A percentile compares a stretch with the other conserved stretches of the same genome.
These are phyloP conservation scores for Drosophila kambysellisi DNA, from an alignment of 2,888 invertebrate genomes.

Conservation along the genomic window DNA sequence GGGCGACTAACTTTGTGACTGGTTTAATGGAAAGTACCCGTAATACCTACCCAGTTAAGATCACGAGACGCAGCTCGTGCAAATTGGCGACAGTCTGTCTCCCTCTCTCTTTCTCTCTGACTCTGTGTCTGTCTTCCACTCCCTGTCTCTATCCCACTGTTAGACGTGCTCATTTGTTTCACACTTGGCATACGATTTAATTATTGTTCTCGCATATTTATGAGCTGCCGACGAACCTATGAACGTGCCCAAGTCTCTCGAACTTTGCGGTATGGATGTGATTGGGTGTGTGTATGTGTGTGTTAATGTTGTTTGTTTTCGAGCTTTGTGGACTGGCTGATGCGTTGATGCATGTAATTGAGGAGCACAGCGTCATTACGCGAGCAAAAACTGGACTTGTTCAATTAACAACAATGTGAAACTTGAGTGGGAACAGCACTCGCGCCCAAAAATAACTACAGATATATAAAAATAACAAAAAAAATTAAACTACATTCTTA, in stretches of 20 bases:
- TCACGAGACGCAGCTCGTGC: conserved; percentile 76
- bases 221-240: conserved; percentile 45
- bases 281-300: not conserved
- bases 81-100: conserved; percentile 46
- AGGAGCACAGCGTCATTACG: conserved; percentile 37
- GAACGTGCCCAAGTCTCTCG: conserved; percentile 42
- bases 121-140: conserved; percentile 1
- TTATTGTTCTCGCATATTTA: conserved; percentile 63
- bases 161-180: conserved; percentile 5
- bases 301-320: conserved; percentile 8
- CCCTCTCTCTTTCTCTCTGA: conserved; percentile 13
- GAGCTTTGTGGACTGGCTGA: conserved; percentile 42
- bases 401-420: conserved; percentile 35
- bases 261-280: conserved; percentile 2
- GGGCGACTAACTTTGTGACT: conserved; percentile 45
- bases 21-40: conserved; percentile 69
- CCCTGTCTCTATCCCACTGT: not conserved
- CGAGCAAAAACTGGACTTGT: conserved; percentile 32
- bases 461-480: not conserved
- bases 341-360: conserved; percentile 69
- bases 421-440: conserved; percentile 16
- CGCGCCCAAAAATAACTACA: conserved; percentile 13
- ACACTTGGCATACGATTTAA: conserved; percentile 42
- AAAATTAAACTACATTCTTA: conserved; percentile 11
- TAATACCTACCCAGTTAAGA: conserved; percentile 31